Evolutionary conservation across 2,113 vertebrate species (phyloP).

Genomic region (Ondatra zibethicus): DNA sequence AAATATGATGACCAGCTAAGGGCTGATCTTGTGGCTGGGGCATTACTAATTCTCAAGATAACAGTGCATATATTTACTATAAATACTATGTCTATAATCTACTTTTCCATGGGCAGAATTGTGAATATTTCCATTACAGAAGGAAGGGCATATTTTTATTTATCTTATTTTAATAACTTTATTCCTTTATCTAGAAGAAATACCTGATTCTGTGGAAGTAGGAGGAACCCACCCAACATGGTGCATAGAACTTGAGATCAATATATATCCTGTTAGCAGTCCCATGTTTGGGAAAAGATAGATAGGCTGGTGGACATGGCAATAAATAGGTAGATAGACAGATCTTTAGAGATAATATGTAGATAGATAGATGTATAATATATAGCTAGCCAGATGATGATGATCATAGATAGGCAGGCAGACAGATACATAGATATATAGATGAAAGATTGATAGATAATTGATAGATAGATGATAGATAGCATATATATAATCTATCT

Average conservation of each 20-base stretch:
- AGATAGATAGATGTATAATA: neutral
- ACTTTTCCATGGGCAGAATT: neutral
- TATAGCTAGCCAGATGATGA: neutral
- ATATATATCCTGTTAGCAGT: neutral
- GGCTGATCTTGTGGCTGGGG: neutral
- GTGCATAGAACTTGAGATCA: neutral
- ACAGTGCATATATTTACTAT: neutral
- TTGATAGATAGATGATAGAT: neutral
- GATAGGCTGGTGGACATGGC: neutral
- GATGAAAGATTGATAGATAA: neutral
- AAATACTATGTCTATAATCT: neutral
- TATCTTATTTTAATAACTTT: conserved; percentile 16
- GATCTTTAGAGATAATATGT: neutral
- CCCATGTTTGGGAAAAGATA: neutral
- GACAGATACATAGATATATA: neutral
- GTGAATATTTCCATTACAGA: neutral
- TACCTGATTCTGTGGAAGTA: neutral
- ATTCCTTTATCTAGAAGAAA: neutral
- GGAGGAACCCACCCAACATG: neutral
- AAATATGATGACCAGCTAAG: neutral
- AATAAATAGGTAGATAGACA: neutral
- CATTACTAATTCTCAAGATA: neutral
- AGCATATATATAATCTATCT: no score
- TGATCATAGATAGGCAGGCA: neutral
- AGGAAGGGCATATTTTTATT: neutral